phyloP scores from a whole-genome alignment of 1,140 invertebrate genomes.

The Sitophilus oryzae region DNA sequence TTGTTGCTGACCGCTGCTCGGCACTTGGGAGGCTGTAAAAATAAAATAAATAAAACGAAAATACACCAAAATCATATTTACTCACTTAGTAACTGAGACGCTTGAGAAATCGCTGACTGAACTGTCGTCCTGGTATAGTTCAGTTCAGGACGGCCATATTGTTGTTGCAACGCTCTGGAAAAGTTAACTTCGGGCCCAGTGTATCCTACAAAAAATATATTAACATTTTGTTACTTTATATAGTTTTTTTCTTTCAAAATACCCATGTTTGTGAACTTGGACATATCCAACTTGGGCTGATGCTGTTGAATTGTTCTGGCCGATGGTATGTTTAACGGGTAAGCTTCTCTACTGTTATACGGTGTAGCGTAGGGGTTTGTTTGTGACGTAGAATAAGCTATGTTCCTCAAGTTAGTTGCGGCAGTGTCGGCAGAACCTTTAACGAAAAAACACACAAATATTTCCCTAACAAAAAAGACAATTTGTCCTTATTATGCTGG shows the following conservation, averaged over 20 bases:
- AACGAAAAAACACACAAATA: background rate
- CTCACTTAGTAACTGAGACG: conserved; percentile 19
- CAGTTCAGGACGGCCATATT: conserved; percentile 28
- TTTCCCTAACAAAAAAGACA: background rate
- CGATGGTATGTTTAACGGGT: conserved; percentile 24
- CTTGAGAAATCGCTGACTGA: conserved; percentile 20
- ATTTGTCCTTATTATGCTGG: too few relatives aligned
- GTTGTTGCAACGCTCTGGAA: conserved; percentile 28
- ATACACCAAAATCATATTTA: background rate
- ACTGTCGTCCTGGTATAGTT: conserved; percentile 25
- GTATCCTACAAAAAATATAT: conserved; percentile 22
- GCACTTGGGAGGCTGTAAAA: conserved; percentile 7
- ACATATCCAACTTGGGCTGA: conserved; percentile 37
- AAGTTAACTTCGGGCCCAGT: conserved; percentile 31
- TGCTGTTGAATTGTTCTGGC: conserved; percentile 6
- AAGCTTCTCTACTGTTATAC: conserved; percentile 16
- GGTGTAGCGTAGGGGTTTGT: background rate
- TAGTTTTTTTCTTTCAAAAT: background rate
- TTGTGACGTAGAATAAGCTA: conserved; percentile 9
- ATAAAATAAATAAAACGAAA: background rate
- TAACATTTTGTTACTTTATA: background rate
- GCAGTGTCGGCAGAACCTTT: background rate
- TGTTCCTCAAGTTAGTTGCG: background rate
- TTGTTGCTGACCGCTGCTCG: conserved; percentile 5
- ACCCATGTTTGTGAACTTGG: conserved; percentile 41